A percentile compares a stretch with the other conserved stretches of the same genome.
Conservation (phyloP, 2,113 vertebrate genomes). For the Etheostoma spectabile region DNA sequence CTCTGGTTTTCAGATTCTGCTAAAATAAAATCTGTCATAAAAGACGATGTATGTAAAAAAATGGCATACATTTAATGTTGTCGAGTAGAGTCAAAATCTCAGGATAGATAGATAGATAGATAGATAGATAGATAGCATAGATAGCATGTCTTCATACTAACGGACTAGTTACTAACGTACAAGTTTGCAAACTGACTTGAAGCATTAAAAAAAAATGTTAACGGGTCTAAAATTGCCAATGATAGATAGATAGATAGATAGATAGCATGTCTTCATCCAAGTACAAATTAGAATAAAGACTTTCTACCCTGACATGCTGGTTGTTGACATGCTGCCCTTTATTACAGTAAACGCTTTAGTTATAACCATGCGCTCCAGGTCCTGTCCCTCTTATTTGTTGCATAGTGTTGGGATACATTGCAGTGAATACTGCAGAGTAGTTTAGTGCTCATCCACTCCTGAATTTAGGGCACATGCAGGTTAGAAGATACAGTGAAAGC, state of each 20-base stretch:
- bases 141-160: no score
- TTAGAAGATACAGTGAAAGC: not conserved
- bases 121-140: not conserved
- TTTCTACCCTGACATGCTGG: not conserved
- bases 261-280: not conserved
- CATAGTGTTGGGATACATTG: not conserved
- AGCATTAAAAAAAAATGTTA: no score
- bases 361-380: not conserved
- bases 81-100: not conserved
- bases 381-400: not conserved
- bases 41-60: not conserved
- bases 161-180: no score
- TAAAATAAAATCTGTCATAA: not conserved
- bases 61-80: not conserved
- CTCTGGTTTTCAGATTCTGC: conserved; percentile 9
- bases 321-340: not conserved
- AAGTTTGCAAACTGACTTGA: no score
- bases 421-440: not conserved
- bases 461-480: not conserved
- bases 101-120: not conserved
- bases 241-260: not conserved
- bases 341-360: not conserved
- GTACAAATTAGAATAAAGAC: not conserved
- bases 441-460: not conserved
- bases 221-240: no score